Percentiles rank a stretch among this genome's conserved stretches.
Evolutionary conservation across 2,113 vertebrate genomes (phyloP).

Genomic region (Saccopteryx bilineata): DNA sequence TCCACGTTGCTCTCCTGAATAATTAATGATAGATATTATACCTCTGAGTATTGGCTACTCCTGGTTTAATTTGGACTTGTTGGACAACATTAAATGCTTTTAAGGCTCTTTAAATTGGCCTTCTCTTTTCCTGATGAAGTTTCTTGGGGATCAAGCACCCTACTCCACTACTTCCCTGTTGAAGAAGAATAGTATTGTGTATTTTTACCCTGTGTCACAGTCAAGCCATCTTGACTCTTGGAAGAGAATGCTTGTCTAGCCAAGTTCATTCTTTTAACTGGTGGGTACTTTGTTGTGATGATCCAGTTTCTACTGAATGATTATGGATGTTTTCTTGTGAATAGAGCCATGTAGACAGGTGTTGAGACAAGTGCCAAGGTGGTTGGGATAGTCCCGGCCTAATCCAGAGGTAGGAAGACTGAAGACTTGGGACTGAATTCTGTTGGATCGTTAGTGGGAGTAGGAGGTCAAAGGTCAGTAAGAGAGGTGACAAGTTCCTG

Average conservation of each 20-base stretch:
- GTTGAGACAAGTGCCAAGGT: not conserved
- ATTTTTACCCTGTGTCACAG: not conserved
- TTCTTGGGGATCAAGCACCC: not conserved
- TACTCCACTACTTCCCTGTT: not conserved
- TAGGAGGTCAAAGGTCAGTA: not conserved
- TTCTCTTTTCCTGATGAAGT: slow-evolving; percentile 43
- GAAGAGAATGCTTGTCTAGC: not conserved
- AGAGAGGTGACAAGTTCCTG: not conserved
- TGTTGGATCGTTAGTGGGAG: not conserved
- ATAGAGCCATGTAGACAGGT: not conserved
- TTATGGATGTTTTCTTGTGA: not conserved
- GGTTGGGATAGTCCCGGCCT: not conserved
- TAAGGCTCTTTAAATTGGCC: not conserved
- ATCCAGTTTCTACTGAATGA: not conserved
- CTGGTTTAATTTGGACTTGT: slow-evolving; percentile 9
- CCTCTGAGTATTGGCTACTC: slow-evolving; percentile 15
- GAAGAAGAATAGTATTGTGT: not conserved
- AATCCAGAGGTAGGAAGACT: not conserved
- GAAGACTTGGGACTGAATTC: slow-evolving; percentile 27
- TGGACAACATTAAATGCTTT: slow-evolving; percentile 24
- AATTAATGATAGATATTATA: slow-evolving; percentile 62
- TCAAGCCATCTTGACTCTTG: not conserved
- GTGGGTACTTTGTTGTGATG: not conserved
- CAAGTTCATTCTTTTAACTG: not conserved
- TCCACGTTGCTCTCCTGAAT: slow-evolving; percentile 46